Base-by-base conservation (phyloP, 2,113 vertebrate genomes). In the Myrmecobius fasciatus region DNA sequence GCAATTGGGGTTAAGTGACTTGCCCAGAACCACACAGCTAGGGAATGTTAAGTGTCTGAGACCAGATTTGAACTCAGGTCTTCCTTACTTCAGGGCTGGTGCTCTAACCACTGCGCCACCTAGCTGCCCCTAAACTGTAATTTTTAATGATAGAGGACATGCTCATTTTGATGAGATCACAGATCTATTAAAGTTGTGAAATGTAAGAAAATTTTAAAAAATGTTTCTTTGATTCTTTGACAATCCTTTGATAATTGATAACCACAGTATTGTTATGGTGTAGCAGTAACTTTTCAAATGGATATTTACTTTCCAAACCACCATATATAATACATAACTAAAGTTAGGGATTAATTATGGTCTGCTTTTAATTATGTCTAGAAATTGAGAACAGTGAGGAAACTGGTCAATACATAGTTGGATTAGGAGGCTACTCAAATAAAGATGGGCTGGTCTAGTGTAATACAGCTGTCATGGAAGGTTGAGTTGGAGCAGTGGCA, bases 401-500 rank as follows among this genome's bases (percentile, higher is more conserved):
- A 49, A 97, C 92, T 31, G 93, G 94, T 28, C 47, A 51, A 20
- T 94, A 95, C 94, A 75, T 97, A 43, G 89, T 51, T 93, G 95
- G 96, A 83, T 0, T 52, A 94, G 98, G 97, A 96, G 96, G 96
- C 47, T 97, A 17, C 89, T 97, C 96, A 52, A 98, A 97, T 89
- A 97, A 93, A 90, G 93, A 14, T 1, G 96, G 97, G 12, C 52
- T 97, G 52, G 91, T 96, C 89, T 96, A 97, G 88, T 98, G 97
- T 95, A 92, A 53, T 52, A 91, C 96, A 91, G 98, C 96, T 91
- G 36, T 97, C 49, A 97, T 95, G 93, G 97, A 98, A 96, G 96
- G 94, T 60, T 31, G 4, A 92, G 97, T 97, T 97, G 98, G 97
- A 94, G 97, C 97, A 90, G 95, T 97, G 94, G 97, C 97, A 89